A percentile compares a stretch with the other conserved stretches of the same genome.
These are phyloP conservation scores for Vipera latastei DNA, from an alignment of 2,797 vertebrate genomes.

Conservation along the genomic window DNA sequence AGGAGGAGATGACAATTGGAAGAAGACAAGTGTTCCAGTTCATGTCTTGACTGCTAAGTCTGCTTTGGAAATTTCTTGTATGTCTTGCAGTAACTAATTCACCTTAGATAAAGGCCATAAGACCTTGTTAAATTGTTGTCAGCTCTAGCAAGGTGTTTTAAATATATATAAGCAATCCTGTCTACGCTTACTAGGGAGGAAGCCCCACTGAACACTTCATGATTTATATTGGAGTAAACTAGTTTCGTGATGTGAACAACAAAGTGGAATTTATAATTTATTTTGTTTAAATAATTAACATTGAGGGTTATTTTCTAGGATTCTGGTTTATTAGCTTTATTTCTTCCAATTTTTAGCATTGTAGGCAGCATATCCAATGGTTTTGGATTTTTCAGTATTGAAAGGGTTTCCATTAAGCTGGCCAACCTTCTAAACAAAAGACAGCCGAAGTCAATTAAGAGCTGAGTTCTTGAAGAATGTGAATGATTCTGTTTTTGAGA, in stretches of 20 bases:
- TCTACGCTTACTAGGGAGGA: neutral
- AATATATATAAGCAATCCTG: neutral
- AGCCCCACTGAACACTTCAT: neutral
- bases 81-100: slow-evolving; percentile 15
- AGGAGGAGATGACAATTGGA: slow-evolving; percentile 56
- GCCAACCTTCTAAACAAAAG: slow-evolving; percentile 1
- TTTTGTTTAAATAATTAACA: slow-evolving; percentile 20
- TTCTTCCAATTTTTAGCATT: neutral
- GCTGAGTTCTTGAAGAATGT: slow-evolving; percentile 20
- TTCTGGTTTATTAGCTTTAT: slow-evolving; percentile 38
- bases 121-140: neutral
- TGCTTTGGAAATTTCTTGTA: slow-evolving; percentile 52
- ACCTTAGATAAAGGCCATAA: neutral
- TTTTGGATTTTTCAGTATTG: slow-evolving; percentile 23
- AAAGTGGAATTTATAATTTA: neutral
- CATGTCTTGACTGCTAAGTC: slow-evolving; percentile 59
- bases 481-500: neutral
- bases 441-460: neutral
- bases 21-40: slow-evolving; percentile 55
- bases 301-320: neutral
- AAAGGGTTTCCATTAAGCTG: neutral
- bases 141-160: neutral
- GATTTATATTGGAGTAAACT: neutral
- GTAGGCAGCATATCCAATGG: neutral
- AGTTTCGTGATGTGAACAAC: neutral